phyloP scores from a whole-genome alignment of 2,797 vertebrate genomes.

The Chelidonichthys spinosus region DNA sequence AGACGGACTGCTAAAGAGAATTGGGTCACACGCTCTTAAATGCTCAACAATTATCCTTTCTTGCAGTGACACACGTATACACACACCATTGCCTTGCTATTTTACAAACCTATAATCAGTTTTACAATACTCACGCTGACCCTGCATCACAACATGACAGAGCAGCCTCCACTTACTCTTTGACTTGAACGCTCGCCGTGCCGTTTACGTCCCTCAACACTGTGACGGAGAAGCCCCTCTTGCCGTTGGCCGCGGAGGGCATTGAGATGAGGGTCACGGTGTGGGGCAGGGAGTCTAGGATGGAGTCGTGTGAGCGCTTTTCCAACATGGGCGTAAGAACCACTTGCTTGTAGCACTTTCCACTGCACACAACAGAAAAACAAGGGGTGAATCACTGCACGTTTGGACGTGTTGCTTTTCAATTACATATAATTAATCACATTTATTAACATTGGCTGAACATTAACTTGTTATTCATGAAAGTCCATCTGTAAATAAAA shows the following conservation, averaged over 20 bases:
- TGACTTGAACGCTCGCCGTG: slow-evolving; percentile 90
- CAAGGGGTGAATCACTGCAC: slow-evolving; percentile 12
- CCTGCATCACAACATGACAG: not conserved
- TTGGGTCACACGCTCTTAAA: slow-evolving; percentile 1
- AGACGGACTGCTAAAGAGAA: not conserved
- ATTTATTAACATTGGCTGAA: not conserved
- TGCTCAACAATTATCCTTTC: slow-evolving; percentile 19
- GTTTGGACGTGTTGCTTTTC: not conserved
- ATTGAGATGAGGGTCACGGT: slow-evolving; percentile 95
- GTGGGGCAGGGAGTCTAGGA: slow-evolving; percentile 92
- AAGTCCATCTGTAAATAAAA: not conserved
- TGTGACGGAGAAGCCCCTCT: slow-evolving; percentile 92
- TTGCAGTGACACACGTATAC: not conserved
- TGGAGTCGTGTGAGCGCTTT: slow-evolving; percentile 89
- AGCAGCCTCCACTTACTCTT: slow-evolving; percentile 89
- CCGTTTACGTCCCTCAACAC: slow-evolving; percentile 88
- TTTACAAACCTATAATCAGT: slow-evolving; percentile 51
- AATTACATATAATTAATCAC: not conserved
- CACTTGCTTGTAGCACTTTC: slow-evolving; percentile 95
- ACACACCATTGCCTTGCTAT: slow-evolving; percentile 17
- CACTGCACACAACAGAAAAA: slow-evolving; percentile 80
- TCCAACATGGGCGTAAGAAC: slow-evolving; percentile 95
- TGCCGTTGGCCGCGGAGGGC: slow-evolving; percentile 92
- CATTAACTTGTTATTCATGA: not conserved
- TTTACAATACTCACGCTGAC: slow-evolving; percentile 47